Conservation (phyloP, 2,888 invertebrate genomes). For the Limnephilus auricula region DNA sequence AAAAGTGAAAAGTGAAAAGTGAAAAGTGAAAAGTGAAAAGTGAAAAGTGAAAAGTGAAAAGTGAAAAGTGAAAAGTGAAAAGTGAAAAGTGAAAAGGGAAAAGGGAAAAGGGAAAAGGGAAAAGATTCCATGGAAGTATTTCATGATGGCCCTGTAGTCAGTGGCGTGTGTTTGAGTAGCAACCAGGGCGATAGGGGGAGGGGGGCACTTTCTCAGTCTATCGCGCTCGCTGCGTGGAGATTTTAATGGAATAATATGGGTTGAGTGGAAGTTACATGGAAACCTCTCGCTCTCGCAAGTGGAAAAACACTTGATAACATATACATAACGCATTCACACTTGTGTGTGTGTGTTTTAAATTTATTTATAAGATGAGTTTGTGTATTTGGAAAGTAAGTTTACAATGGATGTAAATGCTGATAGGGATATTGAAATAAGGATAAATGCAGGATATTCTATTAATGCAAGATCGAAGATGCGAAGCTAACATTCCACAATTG, state of each 20-base stretch:
- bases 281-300: not conserved
- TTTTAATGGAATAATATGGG: slow-evolving; percentile 47
- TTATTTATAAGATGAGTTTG: not conserved
- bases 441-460: too few relatives aligned
- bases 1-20: too few relatives aligned
- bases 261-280: slow-evolving; percentile 21
- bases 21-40: too few relatives aligned
- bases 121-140: not conserved
- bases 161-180: not conserved
- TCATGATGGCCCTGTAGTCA: not conserved
- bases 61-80: too few relatives aligned
- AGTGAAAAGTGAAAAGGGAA: too few relatives aligned
- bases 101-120: too few relatives aligned
- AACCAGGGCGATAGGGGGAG: not conserved
- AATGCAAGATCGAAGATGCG: too few relatives aligned
- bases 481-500: too few relatives aligned
- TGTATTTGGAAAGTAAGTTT: too few relatives aligned
- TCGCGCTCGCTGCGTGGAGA: not conserved
- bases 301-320: slow-evolving; percentile 38
- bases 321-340: not conserved
- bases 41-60: too few relatives aligned
- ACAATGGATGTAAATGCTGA: too few relatives aligned
- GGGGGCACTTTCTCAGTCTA: slow-evolving; percentile 22
- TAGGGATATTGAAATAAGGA: too few relatives aligned
- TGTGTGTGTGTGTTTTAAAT: not conserved